These are phyloP conservation scores for Amiota communis DNA, from an alignment of 2,888 invertebrate genomes.

Conservation along the genomic window DNA sequence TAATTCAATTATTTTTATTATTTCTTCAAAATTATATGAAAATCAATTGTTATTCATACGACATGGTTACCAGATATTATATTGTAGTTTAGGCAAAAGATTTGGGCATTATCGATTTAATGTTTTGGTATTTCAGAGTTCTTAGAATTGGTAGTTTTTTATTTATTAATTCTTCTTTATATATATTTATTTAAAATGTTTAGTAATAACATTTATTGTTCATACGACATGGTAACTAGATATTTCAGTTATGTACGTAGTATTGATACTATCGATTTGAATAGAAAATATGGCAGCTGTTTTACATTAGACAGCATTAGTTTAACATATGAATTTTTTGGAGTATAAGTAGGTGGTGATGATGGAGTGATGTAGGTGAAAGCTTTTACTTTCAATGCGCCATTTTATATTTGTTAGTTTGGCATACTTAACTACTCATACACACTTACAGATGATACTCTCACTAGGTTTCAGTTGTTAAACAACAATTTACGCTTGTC, in stretches of 20 bases:
- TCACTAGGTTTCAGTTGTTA: too few relatives aligned
- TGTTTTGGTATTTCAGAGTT: too few relatives aligned
- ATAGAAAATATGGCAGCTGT: conserved; percentile 59
- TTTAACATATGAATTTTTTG: background rate
- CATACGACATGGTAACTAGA: background rate
- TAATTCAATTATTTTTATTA: too few relatives aligned
- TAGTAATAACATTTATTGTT: background rate
- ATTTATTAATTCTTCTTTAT: conserved; percentile 50
- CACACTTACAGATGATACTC: too few relatives aligned
- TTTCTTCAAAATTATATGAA: too few relatives aligned
- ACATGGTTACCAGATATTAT: background rate
- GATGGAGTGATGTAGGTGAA: background rate
- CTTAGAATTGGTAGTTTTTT: conserved; percentile 39
- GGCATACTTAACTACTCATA: background rate
- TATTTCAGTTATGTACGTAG: background rate
- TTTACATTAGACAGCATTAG: conserved; percentile 42
- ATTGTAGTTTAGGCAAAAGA: too few relatives aligned
- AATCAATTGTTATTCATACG: background rate
- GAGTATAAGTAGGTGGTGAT: too few relatives aligned
- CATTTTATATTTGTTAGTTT: background rate
- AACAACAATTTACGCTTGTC: too few relatives aligned
- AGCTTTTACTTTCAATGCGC: conserved; percentile 6
- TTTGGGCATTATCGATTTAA: too few relatives aligned
- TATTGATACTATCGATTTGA: background rate
- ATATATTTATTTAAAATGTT: background rate